These are phyloP conservation scores for Arctia plantaginis DNA, from an alignment of 2,888 invertebrate genomes.

Conservation along the genomic window DNA sequence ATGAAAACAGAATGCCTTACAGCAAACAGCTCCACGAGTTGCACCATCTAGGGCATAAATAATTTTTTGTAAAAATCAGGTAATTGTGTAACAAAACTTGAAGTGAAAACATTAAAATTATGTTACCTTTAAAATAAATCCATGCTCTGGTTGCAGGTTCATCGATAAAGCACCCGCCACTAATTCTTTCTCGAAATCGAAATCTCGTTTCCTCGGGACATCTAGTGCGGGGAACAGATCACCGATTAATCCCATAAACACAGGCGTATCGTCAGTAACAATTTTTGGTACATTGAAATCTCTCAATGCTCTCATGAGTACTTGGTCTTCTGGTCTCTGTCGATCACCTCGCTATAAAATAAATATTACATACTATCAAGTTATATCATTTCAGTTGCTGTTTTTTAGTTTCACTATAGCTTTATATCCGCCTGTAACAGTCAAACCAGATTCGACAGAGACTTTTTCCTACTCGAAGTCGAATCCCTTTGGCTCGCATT, in stretches of 20 bases:
- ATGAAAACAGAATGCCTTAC: conserved; percentile 98
- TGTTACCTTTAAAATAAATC: conserved; percentile 92
- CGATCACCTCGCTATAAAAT: conserved; percentile 89
- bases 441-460: too few relatives aligned
- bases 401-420: too few relatives aligned
- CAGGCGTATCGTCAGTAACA: conserved; percentile 95
- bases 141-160: conserved; percentile 96
- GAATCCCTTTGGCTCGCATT: too few relatives aligned
- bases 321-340: conserved; percentile 95
- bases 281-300: conserved; percentile 98
- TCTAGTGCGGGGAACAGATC: conserved; percentile 97
- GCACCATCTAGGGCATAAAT: conserved; percentile 89
- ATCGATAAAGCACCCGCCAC: conserved; percentile 92
- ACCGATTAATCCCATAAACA: conserved; percentile 97
- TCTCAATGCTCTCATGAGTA: conserved; percentile 96
- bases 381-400: too few relatives aligned
- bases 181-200: conserved; percentile 93
- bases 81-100: background rate
- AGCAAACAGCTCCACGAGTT: conserved; percentile 96
- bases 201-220: conserved; percentile 94
- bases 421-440: too few relatives aligned
- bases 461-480: too few relatives aligned
- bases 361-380: background rate
- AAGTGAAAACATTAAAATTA: background rate
- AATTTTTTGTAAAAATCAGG: background rate